Evolutionary conservation across 2,888 invertebrate genomes (phyloP), one percentile per base, ranked within the genome.

Genomic region (Sinodicranocentrus sp.): DNA sequence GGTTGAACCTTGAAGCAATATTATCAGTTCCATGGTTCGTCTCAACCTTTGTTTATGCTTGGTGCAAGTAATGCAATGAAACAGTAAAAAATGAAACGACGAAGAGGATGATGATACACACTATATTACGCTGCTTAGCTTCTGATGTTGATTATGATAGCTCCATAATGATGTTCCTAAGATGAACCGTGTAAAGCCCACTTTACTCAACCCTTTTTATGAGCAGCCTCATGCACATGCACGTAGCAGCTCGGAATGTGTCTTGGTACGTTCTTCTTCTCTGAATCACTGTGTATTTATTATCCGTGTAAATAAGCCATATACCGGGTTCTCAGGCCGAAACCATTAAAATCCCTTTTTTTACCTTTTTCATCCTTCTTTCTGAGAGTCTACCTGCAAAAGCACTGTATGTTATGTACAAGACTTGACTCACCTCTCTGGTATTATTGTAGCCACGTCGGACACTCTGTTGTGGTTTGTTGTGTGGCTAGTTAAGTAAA

Each of bases 131-230:
- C 72, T 59, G 59, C 72, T 73, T 10, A 33, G 33, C 15, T n/a
- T 23, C 19, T 61, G 63, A 61, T 61, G 75, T 10, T 39, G 39
- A 19, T 61, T 67, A 70, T 78, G 70, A 78, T 78, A 68, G 48
- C 44, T 71, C 70, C 78, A 71, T 71, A 79, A 79, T 79, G 70
- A 79, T 79, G 71, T 77, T 77, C 78, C 76, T 39, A 79, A 48
- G 71, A 79, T 71, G 71, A 79, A 71, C 44, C 77, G 33, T 71
- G 52, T 70, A 61, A 71, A 71, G 28, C 63, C 71, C 25, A 67
- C 48, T 63, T 79, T 25, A n/a, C 48, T 33, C 10, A 8, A 48
- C 25, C n/a, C 1, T 63, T 63, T 63, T 63, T 33, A 28, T 26
- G 63, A 28, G 8, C 33, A 33, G 28, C 26, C 6, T 25, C 25